phyloP scores from a whole-genome alignment of 2,888 invertebrate genomes.

The Spatulosminthurus flaviceps region DNA sequence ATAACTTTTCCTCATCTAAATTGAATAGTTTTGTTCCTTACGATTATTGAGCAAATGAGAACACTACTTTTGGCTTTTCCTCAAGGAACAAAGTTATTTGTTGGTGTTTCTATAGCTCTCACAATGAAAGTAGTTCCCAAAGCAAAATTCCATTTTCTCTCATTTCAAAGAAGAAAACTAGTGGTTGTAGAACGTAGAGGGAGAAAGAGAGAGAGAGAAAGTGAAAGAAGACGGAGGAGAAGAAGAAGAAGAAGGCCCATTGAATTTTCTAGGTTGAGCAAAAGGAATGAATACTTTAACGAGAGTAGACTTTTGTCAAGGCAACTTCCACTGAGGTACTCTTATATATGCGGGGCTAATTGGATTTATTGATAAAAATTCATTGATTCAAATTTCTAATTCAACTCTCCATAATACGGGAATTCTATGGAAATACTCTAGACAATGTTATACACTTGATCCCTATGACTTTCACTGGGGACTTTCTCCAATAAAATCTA shows the following conservation, averaged over 20 bases:
- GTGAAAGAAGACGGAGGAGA: slow-evolving; percentile 11
- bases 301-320: slow-evolving; percentile 19
- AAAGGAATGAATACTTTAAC: slow-evolving; percentile 21
- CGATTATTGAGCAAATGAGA: too few relatives aligned
- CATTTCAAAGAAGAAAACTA: too few relatives aligned
- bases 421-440: background rate
- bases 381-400: background rate
- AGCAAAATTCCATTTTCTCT: too few relatives aligned
- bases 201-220: slow-evolving; percentile 27
- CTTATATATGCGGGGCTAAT: background rate
- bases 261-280: background rate
- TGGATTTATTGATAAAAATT: slow-evolving; percentile 27
- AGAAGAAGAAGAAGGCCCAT: background rate
- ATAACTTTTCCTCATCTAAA: too few relatives aligned
- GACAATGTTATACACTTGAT: slow-evolving; percentile 5
- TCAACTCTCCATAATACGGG: background rate
- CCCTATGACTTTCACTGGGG: background rate
- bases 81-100: too few relatives aligned
- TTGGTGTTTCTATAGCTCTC: too few relatives aligned
- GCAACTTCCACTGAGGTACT: background rate
- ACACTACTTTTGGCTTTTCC: too few relatives aligned
- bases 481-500: too few relatives aligned
- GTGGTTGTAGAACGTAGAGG: slow-evolving; percentile 15
- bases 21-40: too few relatives aligned
- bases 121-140: too few relatives aligned